These are phyloP conservation scores for Drosophila sordidula DNA, from an alignment of 2,888 invertebrate species.

Conservation along the genomic window DNA sequence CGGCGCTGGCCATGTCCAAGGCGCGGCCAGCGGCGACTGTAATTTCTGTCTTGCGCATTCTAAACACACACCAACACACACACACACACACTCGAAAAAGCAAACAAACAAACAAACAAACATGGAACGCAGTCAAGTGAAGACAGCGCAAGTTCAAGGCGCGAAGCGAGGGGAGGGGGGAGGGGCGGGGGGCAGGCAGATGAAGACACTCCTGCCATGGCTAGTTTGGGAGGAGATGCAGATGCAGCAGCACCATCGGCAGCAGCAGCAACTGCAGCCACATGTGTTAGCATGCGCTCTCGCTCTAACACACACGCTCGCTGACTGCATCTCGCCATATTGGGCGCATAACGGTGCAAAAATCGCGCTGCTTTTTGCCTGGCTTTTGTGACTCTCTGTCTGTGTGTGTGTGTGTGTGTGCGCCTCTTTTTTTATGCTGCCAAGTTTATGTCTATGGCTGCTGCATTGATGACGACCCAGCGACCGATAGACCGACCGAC, in stretches of 20 bases:
- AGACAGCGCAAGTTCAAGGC: constrained; percentile 53
- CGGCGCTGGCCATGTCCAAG: constrained; percentile 58
- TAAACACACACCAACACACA: constrained; percentile 62
- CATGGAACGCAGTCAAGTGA: constrained; percentile 78
- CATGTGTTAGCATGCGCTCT: constrained; percentile 40
- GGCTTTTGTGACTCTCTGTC: constrained; percentile 26
- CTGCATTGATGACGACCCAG: constrained; percentile 79
- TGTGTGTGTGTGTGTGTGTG: constrained; percentile 20
- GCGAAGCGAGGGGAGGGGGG: neutral
- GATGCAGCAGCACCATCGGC: constrained; percentile 50
- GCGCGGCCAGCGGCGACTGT: constrained; percentile 74
- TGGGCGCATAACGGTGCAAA: constrained; percentile 82
- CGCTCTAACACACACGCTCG: no score
- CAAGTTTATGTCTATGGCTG: constrained; percentile 55
- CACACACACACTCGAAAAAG: constrained; percentile 62
- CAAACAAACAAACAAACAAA: constrained; percentile 75
- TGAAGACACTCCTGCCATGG: constrained; percentile 64
- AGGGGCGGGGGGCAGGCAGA: constrained; percentile 15
- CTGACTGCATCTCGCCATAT: constrained; percentile 63
- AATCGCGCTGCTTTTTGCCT: constrained; percentile 73
- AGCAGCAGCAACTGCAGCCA: constrained; percentile 20
- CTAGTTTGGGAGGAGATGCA: constrained; percentile 71
- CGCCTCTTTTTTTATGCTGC: constrained; percentile 52
- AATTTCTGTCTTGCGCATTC: constrained; percentile 75
- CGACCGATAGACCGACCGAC: constrained; percentile 75